Percentiles rank a stretch among this genome's conserved stretches.
These are phyloP conservation scores for Rugalucina vietnamica DNA, from an alignment of 2,888 invertebrate species.

Conservation along the genomic window DNA sequence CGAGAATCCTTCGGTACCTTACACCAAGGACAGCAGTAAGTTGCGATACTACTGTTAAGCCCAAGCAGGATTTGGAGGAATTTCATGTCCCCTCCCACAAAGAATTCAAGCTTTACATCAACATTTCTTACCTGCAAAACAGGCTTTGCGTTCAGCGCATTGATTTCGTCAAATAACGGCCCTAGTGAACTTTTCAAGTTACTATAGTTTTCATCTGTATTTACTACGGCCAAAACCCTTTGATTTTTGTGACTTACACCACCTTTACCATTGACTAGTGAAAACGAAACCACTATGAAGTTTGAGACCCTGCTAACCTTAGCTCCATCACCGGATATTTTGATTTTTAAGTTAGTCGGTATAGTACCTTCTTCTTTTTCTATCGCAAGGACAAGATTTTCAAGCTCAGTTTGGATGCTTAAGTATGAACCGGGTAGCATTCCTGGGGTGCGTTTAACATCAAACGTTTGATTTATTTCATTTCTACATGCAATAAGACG, in stretches of 20 bases:
- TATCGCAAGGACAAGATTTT: too few relatives aligned
- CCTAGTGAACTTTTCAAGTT: neutral
- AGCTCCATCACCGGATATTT: constrained; percentile 19
- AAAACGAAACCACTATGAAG: constrained; percentile 1
- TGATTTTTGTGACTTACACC: neutral
- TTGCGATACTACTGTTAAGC: constrained; percentile 18
- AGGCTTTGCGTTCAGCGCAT: too few relatives aligned
- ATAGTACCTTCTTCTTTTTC: too few relatives aligned
- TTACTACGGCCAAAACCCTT: neutral
- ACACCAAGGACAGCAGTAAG: constrained; percentile 28
- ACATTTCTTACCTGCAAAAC: neutral
- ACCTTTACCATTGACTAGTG: neutral
- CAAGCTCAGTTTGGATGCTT: too few relatives aligned
- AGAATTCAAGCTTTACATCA: neutral
- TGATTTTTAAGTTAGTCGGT: neutral
- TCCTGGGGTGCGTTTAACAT: too few relatives aligned
- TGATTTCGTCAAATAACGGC: neutral
- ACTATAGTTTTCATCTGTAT: neutral
- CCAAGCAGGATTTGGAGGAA: constrained; percentile 30
- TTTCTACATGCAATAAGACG: too few relatives aligned
- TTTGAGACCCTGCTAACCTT: constrained; percentile 11
- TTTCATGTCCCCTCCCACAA: constrained; percentile 41
- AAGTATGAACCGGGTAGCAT: too few relatives aligned
- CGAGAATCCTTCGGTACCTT: neutral
- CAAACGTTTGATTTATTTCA: too few relatives aligned